Base-by-base conservation (phyloP, 1,140 invertebrate genomes). In the Branchinecta lynchi region DNA sequence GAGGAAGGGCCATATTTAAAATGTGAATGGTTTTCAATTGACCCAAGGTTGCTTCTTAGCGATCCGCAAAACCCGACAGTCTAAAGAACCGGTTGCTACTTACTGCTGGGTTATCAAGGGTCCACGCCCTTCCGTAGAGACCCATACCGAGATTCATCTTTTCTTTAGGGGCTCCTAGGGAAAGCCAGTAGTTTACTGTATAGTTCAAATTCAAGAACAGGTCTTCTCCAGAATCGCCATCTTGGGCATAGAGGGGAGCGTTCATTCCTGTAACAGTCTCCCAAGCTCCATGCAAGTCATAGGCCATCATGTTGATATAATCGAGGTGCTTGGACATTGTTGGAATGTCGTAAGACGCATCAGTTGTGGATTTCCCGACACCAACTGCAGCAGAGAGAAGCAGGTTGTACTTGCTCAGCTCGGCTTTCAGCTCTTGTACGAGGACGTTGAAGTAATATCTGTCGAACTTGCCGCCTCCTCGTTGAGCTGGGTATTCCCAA, bases 401-500 rank as follows among this genome's bases (percentile, higher is more conserved):
- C 0, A 75, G 67, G 44, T 73, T 73, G 46, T 76, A 69, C 60
- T 73, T 71, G 15, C 70, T 66, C 66, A 78, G 77, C n/a, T 72
- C 76, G 68, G 70, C 65, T 71, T 75, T 77, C 12, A 77, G 20
- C 70, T 78, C 77, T 68, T 73, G 21, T 21, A 74, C 68, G 51
- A 78, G 69, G 8, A 66, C 51, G 15, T 76, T 73, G 66, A 76
- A 77, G 67, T 78, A 77, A 44, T 73, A 72, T 69, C 76, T 73
- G 45, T 76, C 74, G 66, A 43, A 67, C 2, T 82, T 70, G 8
- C 79, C 77, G 3, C 85, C 83, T 66, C 87, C 86, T 65, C 87
- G 77, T 72, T 85, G 82, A 12, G 79, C 82, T 0, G 88, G 89
- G 74, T 89, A 90, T 73, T 91, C 88, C 89, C 89, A 91, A 75